Conservation (phyloP, 2,113 vertebrate genomes). For the Axis porcinus region DNA sequence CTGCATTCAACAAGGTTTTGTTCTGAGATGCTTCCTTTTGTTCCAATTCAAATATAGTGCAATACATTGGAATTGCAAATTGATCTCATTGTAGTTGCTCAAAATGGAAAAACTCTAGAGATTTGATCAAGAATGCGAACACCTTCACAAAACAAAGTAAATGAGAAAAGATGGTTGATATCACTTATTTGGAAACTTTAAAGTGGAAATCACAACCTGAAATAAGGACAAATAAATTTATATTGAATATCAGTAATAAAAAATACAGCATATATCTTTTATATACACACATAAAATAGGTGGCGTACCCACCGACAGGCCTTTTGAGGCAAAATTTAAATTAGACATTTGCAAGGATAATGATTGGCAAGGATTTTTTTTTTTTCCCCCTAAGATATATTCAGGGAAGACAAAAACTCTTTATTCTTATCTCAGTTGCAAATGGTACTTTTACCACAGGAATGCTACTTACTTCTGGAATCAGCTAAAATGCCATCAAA, state of each 20-base stretch:
- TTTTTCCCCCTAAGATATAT: not conserved
- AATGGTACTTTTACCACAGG: not conserved
- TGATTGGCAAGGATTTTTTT: not conserved
- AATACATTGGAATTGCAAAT: conserved; percentile 26
- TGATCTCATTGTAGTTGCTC: not conserved
- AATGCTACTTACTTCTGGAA: not conserved
- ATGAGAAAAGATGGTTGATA: not conserved
- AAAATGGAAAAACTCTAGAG: not conserved
- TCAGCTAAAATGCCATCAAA: conserved; percentile 34
- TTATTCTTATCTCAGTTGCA: not conserved
- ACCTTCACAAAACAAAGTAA: not conserved
- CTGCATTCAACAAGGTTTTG: not conserved
- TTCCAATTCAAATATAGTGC: conserved; percentile 10
- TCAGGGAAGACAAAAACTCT: not conserved
- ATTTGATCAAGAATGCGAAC: not conserved
- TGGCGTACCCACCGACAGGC: not conserved
- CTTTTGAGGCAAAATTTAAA: not conserved
- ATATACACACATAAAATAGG: not conserved
- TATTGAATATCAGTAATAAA: not conserved
- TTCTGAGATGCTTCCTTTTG: not conserved
- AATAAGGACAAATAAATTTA: not conserved
- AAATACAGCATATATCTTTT: not conserved
- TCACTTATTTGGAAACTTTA: not conserved
- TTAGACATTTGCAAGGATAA: not conserved
- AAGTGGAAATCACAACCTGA: not conserved